A percentile compares a stretch with the other conserved stretches of the same genome.
Conservation (phyloP, 2,888 invertebrate species). For the Tipula lateralis region DNA sequence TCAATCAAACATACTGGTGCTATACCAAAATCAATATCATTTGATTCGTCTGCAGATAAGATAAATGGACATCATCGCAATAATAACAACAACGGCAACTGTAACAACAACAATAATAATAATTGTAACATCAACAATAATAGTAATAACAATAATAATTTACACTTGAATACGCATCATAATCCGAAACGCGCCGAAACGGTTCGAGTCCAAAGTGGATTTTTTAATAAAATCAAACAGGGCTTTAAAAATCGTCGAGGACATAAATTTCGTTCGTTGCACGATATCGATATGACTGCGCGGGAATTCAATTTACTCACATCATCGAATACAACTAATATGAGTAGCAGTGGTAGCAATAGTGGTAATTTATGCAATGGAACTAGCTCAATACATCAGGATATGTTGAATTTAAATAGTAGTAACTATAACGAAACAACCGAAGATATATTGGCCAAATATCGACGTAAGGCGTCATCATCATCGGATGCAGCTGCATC, state of each 20-base stretch:
- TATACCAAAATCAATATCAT: constrained; percentile 87
- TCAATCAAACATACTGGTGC: constrained; percentile 58
- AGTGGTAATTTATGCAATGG: background rate
- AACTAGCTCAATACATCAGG: background rate
- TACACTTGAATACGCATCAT: background rate
- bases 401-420: constrained; percentile 27
- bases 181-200: constrained; percentile 6
- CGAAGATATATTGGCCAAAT: constrained; percentile 93
- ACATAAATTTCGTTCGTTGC: constrained; percentile 44
- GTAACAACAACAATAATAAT: constrained; percentile 7
- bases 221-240: constrained; percentile 69
- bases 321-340: background rate
- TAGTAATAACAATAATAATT: background rate
- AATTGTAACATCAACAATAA: background rate
- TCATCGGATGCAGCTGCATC: constrained; percentile 52
- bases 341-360: background rate
- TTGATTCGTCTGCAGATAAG: constrained; percentile 83
- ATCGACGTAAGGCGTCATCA: constrained; percentile 64
- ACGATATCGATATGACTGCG: background rate
- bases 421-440: constrained; percentile 60
- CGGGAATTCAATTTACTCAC: background rate
- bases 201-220: constrained; percentile 50
- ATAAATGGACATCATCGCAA: constrained; percentile 54
- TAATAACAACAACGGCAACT: constrained; percentile 38
- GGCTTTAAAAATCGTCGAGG: constrained; percentile 61